A percentile compares a stretch with the other conserved stretches of the same genome.
phyloP scores from a whole-genome alignment of 2,113 vertebrate species.

The Asarcornis scutulata region DNA sequence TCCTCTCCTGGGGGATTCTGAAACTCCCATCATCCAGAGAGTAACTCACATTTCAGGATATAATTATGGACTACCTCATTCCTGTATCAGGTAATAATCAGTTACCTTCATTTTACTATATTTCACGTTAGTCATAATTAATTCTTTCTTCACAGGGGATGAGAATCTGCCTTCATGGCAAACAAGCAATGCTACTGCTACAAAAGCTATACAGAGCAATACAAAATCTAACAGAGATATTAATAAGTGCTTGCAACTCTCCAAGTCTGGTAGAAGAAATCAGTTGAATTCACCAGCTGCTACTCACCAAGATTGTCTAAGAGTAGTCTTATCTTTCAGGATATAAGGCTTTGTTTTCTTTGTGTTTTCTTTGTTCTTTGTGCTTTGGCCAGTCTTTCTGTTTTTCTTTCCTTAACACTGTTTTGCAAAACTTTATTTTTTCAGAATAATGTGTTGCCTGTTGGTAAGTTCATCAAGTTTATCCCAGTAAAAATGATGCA shows the following conservation, averaged over 20 bases:
- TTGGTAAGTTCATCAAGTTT: neutral
- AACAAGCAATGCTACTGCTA: neutral
- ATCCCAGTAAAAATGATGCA: neutral
- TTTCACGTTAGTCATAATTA: neutral
- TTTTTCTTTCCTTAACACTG: neutral
- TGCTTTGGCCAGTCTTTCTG: neutral
- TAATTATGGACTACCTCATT: slow-evolving; percentile 88
- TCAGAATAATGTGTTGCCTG: neutral
- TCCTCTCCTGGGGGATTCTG: slow-evolving; percentile 58
- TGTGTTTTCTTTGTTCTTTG: neutral
- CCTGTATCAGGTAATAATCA: slow-evolving; percentile 76
- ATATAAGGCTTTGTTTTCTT: neutral
- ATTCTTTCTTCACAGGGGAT: neutral
- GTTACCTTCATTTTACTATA: neutral
- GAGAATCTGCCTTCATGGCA: neutral
- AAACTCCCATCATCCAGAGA: slow-evolving; percentile 78
- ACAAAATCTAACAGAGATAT: neutral
- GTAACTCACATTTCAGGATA: slow-evolving; percentile 81
- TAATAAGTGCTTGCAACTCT: slow-evolving; percentile 36
- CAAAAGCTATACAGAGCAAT: neutral
- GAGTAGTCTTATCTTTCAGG: slow-evolving; percentile 17
- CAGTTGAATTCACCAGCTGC: slow-evolving; percentile 41
- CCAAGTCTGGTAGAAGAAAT: slow-evolving; percentile 1
- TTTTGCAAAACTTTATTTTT: neutral
- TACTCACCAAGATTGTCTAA: slow-evolving; percentile 8